Conservation (phyloP, 2,888 invertebrate genomes). For the Pollenia angustigena region DNA sequence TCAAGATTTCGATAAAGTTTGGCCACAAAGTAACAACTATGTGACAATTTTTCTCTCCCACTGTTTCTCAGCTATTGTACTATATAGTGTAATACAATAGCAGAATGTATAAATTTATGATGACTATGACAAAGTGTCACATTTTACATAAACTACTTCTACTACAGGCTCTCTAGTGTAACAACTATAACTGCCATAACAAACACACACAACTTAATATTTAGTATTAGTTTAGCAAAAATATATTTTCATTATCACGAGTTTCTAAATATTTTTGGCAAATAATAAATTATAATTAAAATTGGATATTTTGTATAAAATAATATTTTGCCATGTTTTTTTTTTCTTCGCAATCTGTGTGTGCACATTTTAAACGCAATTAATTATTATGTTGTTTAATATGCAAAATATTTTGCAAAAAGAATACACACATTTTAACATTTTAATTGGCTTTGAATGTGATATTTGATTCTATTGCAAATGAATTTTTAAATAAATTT, state of each 20-base stretch:
- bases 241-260: neutral
- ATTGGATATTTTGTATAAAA: neutral
- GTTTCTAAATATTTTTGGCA: conserved; percentile 5
- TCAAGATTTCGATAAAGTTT: too few species aligned
- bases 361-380: too few species aligned
- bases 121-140: conserved; percentile 29
- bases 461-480: too few species aligned
- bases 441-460: too few species aligned
- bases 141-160: neutral
- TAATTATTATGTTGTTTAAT: too few species aligned
- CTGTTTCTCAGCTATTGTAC: neutral
- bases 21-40: neutral
- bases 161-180: neutral
- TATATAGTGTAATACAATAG: neutral
- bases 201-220: neutral
- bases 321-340: neutral
- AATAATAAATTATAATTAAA: conserved; percentile 4
- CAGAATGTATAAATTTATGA: conserved; percentile 15
- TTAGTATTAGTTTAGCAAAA: conserved; percentile 8
- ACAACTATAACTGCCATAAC: neutral
- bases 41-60: neutral
- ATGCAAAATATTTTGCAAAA: too few species aligned
- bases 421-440: too few species aligned
- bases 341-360: too few species aligned
- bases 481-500: too few species aligned